phyloP scores from a whole-genome alignment of 2,113 vertebrate species.

The Pachycephala philippinensis region DNA sequence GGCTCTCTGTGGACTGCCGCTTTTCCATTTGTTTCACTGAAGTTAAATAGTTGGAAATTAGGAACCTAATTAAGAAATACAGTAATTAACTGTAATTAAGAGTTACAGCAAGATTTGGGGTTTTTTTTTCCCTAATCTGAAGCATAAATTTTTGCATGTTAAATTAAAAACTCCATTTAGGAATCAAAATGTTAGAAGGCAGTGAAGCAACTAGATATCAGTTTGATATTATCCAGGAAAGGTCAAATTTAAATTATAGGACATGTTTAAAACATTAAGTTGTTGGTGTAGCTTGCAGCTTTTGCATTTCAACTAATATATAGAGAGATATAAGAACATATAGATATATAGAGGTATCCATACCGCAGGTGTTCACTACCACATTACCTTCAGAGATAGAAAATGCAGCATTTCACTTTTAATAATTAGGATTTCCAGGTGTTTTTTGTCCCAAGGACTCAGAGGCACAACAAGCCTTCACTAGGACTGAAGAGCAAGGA shows the following conservation, averaged over 20 bases:
- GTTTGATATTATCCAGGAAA: background rate
- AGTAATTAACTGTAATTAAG: conserved; percentile 36
- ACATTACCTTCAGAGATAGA: background rate
- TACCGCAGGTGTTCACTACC: background rate
- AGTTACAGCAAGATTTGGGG: background rate
- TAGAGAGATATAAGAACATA: background rate
- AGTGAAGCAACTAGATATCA: background rate
- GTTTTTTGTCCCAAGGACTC: background rate
- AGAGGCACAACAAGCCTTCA: background rate
- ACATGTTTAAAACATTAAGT: background rate
- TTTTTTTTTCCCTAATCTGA: background rate
- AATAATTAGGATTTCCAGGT: background rate
- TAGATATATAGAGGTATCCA: background rate
- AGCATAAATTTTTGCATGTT: background rate
- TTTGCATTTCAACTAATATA: background rate
- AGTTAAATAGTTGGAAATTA: conserved; percentile 32
- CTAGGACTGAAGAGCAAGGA: background rate
- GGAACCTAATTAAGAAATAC: conserved; percentile 20
- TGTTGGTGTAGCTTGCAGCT: background rate
- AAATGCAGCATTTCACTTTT: background rate
- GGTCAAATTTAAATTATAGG: background rate
- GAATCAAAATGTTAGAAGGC: background rate
- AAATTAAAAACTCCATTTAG: background rate
- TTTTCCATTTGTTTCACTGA: background rate
- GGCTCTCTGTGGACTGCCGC: background rate